Percentiles rank a stretch among this genome's conserved stretches.
These are phyloP conservation scores for Drosophila nasuta DNA, from an alignment of 1,140 invertebrate species.

Conservation along the genomic window DNA sequence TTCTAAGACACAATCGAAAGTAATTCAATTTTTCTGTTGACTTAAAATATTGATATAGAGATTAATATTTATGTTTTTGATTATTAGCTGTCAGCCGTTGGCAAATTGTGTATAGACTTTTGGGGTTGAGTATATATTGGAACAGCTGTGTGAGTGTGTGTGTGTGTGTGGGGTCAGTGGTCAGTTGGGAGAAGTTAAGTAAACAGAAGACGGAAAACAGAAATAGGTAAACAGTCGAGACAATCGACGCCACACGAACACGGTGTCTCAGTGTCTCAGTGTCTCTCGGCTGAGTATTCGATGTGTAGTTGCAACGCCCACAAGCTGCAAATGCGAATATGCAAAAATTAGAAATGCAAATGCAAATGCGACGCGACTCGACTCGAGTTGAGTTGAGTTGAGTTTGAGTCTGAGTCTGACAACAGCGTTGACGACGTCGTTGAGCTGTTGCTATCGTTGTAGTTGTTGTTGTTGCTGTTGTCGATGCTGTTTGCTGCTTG, in stretches of 20 bases:
- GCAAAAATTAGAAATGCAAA: slow-evolving; percentile 80
- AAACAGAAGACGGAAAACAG: slow-evolving; percentile 16
- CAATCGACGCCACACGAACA: slow-evolving; percentile 27
- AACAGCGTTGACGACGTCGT: slow-evolving; percentile 37
- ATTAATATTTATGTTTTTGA: background rate
- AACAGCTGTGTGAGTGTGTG: background rate
- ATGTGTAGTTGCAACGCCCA: slow-evolving; percentile 57
- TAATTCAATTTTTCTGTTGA: background rate
- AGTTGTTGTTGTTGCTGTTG: slow-evolving; percentile 3
- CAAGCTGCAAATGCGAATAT: slow-evolving; percentile 48
- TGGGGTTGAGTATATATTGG: background rate
- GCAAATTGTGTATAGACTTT: background rate
- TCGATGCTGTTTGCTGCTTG: slow-evolving; percentile 56
- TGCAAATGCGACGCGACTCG: slow-evolving; percentile 42
- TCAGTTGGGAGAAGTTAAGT: slow-evolving; percentile 12
- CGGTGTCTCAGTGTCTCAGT: background rate
- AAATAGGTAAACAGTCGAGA: slow-evolving; percentile 22
- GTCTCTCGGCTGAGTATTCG: background rate
- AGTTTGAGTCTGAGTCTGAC: background rate
- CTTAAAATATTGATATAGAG: background rate
- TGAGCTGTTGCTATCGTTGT: slow-evolving; percentile 6
- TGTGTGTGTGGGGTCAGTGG: slow-evolving; percentile 20
- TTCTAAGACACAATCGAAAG: background rate
- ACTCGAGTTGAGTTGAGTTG: slow-evolving; percentile 1
- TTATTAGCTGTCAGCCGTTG: background rate